phyloP scores from a whole-genome alignment of 2,113 vertebrate species.

The Corapipo altera region DNA sequence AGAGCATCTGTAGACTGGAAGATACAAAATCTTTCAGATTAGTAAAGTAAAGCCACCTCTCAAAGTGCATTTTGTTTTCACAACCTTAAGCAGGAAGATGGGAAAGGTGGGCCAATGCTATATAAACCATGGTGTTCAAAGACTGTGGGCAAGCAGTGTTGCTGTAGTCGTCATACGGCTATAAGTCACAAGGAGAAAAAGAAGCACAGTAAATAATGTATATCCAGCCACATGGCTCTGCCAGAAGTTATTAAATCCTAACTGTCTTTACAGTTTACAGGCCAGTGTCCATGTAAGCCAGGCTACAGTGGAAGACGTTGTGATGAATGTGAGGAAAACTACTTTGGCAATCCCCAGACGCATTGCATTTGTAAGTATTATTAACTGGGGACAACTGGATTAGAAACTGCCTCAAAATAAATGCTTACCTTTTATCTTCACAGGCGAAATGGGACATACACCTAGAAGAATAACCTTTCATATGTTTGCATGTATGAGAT shows the following conservation, averaged over 20 bases:
- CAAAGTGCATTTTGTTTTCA: conserved; percentile 30
- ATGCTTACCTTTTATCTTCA: not conserved
- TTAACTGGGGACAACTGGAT: not conserved
- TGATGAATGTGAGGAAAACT: conserved; percentile 80
- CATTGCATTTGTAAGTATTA: conserved; percentile 78
- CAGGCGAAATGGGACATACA: not conserved
- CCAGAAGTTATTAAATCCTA: not conserved
- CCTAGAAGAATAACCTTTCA: not conserved
- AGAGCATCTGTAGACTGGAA: not conserved
- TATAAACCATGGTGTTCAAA: not conserved
- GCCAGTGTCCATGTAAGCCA: conserved; percentile 80
- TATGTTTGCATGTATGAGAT: not conserved
- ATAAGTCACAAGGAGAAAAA: conserved; percentile 15
- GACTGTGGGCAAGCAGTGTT: not conserved
- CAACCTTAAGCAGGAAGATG: conserved; percentile 8
- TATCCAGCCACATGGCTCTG: not conserved
- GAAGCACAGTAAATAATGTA: not conserved
- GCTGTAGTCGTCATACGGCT: not conserved
- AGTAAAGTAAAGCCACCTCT: not conserved
- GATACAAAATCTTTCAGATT: not conserved
- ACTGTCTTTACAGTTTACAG: conserved; percentile 78
- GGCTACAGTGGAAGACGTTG: conserved; percentile 79
- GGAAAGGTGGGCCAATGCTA: not conserved
- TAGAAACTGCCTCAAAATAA: not conserved
- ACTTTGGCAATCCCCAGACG: conserved; percentile 77